phyloP scores from a whole-genome alignment of 2,797 vertebrate species.

The Borostomias antarcticus region DNA sequence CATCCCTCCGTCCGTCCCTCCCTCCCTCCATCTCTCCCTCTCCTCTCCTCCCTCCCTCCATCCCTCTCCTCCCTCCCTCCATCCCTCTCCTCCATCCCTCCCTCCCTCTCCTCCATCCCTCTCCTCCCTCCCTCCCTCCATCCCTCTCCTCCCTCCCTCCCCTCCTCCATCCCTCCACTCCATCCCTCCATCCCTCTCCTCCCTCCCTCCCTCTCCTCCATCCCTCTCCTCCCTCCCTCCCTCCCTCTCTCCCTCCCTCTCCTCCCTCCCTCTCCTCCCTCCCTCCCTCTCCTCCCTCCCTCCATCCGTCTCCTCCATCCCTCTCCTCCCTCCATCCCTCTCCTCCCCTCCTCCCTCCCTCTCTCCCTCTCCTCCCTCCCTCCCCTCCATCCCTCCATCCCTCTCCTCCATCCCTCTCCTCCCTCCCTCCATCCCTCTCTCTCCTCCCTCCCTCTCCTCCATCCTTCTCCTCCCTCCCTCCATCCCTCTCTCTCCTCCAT shows the following conservation, averaged over 20 bases:
- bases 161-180: no score
- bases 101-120: background rate
- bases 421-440: no score
- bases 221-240: no score
- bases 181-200: constrained; percentile 24
- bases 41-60: no score
- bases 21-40: no score
- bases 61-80: constrained; percentile 25
- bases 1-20: background rate
- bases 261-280: constrained; percentile 27
- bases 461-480: constrained; percentile 26
- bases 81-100: constrained; percentile 16
- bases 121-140: no score
- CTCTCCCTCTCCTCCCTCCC: constrained; percentile 24
- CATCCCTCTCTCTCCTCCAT: constrained; percentile 15
- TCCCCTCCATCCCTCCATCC: constrained; percentile 12
- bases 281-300: constrained; percentile 20
- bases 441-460: no score
- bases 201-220: background rate
- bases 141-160: no score
- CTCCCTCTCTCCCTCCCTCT: no score
- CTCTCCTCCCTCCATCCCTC: no score
- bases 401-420: no score
- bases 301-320: background rate
- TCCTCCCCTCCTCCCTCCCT: no score